Conservation (phyloP, 2,888 invertebrate species). For the Chorisops tibialis region DNA sequence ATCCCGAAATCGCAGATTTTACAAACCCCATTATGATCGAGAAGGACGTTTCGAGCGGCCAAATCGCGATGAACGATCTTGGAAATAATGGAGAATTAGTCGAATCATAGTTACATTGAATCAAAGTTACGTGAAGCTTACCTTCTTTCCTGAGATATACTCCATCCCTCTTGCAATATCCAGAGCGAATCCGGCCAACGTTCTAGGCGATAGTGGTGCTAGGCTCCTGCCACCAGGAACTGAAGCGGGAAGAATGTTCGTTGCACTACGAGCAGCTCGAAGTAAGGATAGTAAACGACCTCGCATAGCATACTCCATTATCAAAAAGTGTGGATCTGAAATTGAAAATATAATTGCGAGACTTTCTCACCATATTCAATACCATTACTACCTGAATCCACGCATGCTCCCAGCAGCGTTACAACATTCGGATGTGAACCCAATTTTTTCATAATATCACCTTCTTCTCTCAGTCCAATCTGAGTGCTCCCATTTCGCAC, state of each 20-base stretch:
- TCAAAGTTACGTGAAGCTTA: conserved; percentile 47
- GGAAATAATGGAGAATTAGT: background rate
- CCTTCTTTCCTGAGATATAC: conserved; percentile 75
- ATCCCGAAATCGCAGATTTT: conserved; percentile 88
- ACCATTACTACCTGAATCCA: conserved; percentile 66
- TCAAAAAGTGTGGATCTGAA: conserved; percentile 77
- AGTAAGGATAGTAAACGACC: conserved; percentile 75
- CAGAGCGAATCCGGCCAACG: conserved; percentile 75
- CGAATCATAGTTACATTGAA: background rate
- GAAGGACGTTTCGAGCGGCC: conserved; percentile 77
- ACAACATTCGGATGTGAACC: conserved; percentile 81
- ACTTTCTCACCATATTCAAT: background rate
- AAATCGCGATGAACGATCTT: conserved; percentile 83
- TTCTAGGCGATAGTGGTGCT: conserved; percentile 55
- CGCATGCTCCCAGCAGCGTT: conserved; percentile 75
- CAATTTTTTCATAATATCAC: conserved; percentile 80
- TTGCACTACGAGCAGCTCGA: conserved; percentile 56
- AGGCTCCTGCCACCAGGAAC: conserved; percentile 50
- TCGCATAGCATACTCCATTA: conserved; percentile 84
- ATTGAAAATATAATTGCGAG: conserved; percentile 34
- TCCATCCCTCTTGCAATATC: conserved; percentile 84
- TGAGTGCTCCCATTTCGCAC: conserved; percentile 75
- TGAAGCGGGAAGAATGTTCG: conserved; percentile 54
- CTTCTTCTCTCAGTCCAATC: conserved; percentile 72
- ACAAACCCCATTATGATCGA: conserved; percentile 81